Percentiles rank a stretch among this genome's conserved stretches.
Conservation (phyloP, 2,113 vertebrate species). For the Malurus cyaneus region DNA sequence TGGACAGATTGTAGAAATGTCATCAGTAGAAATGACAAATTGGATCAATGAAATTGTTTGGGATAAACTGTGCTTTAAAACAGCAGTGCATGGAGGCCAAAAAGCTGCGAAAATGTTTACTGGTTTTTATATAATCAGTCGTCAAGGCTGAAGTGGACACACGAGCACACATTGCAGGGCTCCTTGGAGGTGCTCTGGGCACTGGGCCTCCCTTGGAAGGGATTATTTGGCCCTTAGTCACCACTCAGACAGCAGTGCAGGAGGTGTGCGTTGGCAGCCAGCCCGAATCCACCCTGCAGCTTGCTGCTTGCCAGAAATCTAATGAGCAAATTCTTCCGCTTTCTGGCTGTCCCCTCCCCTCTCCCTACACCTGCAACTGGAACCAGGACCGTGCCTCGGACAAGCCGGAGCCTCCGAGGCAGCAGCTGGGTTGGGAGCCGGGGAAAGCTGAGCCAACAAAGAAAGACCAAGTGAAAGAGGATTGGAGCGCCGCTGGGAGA, state of each 20-base stretch:
- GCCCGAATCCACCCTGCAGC: neutral
- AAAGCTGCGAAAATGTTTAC: neutral
- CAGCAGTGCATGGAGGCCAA: accelerated
- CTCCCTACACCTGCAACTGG: neutral
- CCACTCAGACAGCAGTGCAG: accelerated
- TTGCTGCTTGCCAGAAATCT: neutral
- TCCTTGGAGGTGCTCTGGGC: neutral
- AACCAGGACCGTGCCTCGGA: neutral
- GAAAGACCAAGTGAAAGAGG: neutral
- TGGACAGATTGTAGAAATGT: neutral
- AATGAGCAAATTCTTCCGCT: constrained; percentile 33
- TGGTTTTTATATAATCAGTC: neutral
- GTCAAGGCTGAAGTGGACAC: neutral
- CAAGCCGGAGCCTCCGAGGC: neutral
- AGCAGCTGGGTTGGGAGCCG: neutral
- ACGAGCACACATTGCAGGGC: accelerated
- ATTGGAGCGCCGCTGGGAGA: neutral
- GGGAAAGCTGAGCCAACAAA: neutral
- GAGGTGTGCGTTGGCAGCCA: neutral
- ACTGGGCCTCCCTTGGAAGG: neutral
- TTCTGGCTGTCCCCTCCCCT: constrained; percentile 12
- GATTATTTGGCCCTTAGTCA: neutral
- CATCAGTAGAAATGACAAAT: neutral
- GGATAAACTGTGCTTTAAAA: neutral
- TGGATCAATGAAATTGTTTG: neutral